These are phyloP conservation scores for Centropyge bicolor DNA, from an alignment of 2,797 vertebrate genomes.

Conservation along the genomic window DNA sequence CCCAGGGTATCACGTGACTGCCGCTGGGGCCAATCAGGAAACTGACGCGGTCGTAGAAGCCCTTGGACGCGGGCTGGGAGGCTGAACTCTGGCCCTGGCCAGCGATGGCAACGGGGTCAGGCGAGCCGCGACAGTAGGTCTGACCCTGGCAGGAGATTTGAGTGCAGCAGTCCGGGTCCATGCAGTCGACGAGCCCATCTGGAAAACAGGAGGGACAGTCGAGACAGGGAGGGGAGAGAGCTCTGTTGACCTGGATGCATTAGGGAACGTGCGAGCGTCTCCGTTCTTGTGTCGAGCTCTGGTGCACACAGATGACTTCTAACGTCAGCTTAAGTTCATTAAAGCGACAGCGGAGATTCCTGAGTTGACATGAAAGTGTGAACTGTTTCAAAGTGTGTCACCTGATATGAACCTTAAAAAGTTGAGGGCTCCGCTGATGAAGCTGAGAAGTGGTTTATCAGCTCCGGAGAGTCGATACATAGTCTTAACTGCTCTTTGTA, in stretches of 20 bases:
- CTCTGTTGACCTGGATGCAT: constrained; percentile 52
- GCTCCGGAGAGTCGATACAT: constrained; percentile 28
- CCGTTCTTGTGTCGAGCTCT: constrained; percentile 30
- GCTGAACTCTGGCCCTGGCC: constrained; percentile 88
- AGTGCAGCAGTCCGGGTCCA: constrained; percentile 98
- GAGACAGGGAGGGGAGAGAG: constrained; percentile 33
- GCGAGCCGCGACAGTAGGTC: constrained; percentile 93
- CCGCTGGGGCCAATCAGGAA: constrained; percentile 94
- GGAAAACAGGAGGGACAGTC: constrained; percentile 74
- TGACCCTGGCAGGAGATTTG: constrained; percentile 96
- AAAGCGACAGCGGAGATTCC: constrained; percentile 46
- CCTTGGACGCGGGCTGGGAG: constrained; percentile 88
- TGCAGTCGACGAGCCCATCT: constrained; percentile 97
- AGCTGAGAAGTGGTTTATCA: constrained; percentile 22
- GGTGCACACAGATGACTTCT: constrained; percentile 51
- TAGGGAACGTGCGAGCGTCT: constrained; percentile 16
- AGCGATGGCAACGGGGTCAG: constrained; percentile 91
- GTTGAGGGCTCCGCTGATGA: constrained; percentile 21
- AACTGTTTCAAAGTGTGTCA: constrained; percentile 49
- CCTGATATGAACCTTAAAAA: constrained; percentile 40
- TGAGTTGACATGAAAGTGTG: constrained; percentile 11
- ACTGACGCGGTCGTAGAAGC: constrained; percentile 93
- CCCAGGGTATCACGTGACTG: constrained; percentile 93
- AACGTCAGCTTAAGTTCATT: constrained; percentile 47
- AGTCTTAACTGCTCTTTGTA: constrained; percentile 43